These are phyloP conservation scores for Plodia interpunctella DNA, from an alignment of 1,140 invertebrate species.

Conservation along the genomic window DNA sequence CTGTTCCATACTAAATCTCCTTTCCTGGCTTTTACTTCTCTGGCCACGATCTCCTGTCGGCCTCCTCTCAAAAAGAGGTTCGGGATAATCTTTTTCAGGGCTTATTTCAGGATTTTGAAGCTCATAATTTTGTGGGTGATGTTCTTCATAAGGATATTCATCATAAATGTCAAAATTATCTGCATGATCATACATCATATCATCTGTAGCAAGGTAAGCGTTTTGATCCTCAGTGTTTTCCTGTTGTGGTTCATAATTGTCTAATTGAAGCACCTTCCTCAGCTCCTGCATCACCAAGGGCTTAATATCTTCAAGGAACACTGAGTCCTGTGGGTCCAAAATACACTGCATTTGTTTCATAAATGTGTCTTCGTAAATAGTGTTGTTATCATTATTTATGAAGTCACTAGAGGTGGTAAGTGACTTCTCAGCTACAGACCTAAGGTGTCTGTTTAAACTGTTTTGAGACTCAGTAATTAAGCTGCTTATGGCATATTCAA, in stretches of 20 bases:
- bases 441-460: conserved; percentile 60
- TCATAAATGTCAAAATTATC: conserved; percentile 15
- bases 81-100: conserved; percentile 1
- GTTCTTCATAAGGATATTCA: conserved; percentile 9
- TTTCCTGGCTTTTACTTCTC: conserved; percentile 30
- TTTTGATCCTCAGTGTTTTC: not conserved
- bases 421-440: conserved; percentile 66
- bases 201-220: not conserved
- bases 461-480: conserved; percentile 69
- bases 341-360: conserved; percentile 72
- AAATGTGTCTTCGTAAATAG: conserved; percentile 71
- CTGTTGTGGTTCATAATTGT: conserved; percentile 18
- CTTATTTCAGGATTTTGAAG: conserved; percentile 13
- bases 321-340: conserved; percentile 65
- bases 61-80: conserved; percentile 42
- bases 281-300: conserved; percentile 68
- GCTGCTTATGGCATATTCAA: conserved; percentile 70
- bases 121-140: conserved; percentile 15
- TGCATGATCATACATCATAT: conserved; percentile 17
- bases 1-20: conserved; percentile 23
- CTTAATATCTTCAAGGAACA: conserved; percentile 66
- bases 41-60: conserved; percentile 24
- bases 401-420: conserved; percentile 55
- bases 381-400: conserved; percentile 63
- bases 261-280: conserved; percentile 54